These are phyloP conservation scores for Palaemon carinicauda DNA, from an alignment of 1,140 invertebrate genomes.

Conservation along the genomic window DNA sequence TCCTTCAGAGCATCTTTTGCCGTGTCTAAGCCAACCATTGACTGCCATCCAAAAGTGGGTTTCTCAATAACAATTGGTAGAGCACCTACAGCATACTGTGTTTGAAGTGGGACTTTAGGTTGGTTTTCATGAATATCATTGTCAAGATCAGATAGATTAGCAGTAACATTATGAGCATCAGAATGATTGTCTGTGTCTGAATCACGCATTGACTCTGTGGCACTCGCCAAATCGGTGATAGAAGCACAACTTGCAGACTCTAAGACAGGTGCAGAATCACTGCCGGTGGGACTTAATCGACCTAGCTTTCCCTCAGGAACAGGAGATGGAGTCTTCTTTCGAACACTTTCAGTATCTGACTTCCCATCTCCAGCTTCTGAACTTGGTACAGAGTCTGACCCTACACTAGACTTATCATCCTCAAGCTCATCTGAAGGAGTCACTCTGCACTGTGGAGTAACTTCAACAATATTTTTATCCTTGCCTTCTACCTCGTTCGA, in stretches of 20 bases:
- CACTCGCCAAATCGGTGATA: constrained; percentile 56
- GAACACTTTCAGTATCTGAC: constrained; percentile 56
- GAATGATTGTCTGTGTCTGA: constrained; percentile 59
- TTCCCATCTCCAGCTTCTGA: constrained; percentile 55
- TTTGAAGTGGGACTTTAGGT: constrained; percentile 20
- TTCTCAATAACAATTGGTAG: constrained; percentile 57
- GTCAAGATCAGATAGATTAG: constrained; percentile 51
- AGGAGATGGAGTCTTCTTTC: constrained; percentile 58
- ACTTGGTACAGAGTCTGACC: constrained; percentile 43
- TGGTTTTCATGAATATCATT: constrained; percentile 44
- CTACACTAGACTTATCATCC: constrained; percentile 56
- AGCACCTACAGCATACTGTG: constrained; percentile 40
- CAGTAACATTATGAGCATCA: constrained; percentile 53
- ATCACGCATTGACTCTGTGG: constrained; percentile 59
- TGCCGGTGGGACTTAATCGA: constrained; percentile 52
- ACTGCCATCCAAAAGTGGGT: constrained; percentile 57
- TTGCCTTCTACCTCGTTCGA: neutral
- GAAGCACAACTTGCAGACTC: constrained; percentile 56
- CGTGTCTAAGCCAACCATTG: constrained; percentile 55
- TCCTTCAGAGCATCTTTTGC: constrained; percentile 58
- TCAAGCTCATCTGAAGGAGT: constrained; percentile 30
- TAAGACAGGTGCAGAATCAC: constrained; percentile 45
- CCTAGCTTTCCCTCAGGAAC: constrained; percentile 44
- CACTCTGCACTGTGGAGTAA: constrained; percentile 12
- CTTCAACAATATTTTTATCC: constrained; percentile 15